These are phyloP conservation scores for Epinephelus malabaricus DNA, from an alignment of 2,797 vertebrate species.

Conservation along the genomic window DNA sequence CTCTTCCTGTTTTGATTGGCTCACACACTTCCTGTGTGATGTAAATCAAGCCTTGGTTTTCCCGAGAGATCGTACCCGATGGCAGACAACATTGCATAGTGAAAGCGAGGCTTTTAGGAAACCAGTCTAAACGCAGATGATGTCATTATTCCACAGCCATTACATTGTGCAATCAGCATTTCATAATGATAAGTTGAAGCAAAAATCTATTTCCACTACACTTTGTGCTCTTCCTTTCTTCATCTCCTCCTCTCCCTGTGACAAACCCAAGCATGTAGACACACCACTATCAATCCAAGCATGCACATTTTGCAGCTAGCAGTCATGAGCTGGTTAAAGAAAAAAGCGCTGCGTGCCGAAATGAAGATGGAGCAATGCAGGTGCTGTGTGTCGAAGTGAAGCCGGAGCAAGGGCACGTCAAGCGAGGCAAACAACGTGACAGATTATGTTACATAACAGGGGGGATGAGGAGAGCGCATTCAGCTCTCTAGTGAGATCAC, in stretches of 20 bases:
- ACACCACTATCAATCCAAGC: neutral
- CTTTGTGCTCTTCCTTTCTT: neutral
- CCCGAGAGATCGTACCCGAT: no score
- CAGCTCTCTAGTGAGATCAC: constrained; percentile 33
- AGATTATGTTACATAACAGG: constrained; percentile 51
- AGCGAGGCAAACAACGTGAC: constrained; percentile 26
- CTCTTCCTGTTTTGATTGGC: no score
- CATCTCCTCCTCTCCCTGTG: neutral
- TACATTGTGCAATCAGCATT: no score
- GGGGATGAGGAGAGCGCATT: constrained; percentile 9
- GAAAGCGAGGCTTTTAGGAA: no score
- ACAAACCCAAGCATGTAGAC: constrained; percentile 4
- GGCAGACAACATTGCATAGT: no score
- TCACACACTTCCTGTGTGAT: no score
- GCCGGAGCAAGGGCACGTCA: neutral
- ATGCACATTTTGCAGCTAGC: neutral
- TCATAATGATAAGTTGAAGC: no score
- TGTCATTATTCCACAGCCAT: no score
- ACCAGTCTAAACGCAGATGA: no score
- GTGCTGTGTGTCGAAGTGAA: constrained; percentile 33
- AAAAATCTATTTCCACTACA: no score
- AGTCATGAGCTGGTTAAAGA: constrained; percentile 2
- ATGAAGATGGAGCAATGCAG: constrained; percentile 10
- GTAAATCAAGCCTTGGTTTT: no score
- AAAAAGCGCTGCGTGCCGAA: constrained; percentile 22